Conservation (phyloP, 2,888 invertebrate genomes). For the Notodromas monacha region DNA sequence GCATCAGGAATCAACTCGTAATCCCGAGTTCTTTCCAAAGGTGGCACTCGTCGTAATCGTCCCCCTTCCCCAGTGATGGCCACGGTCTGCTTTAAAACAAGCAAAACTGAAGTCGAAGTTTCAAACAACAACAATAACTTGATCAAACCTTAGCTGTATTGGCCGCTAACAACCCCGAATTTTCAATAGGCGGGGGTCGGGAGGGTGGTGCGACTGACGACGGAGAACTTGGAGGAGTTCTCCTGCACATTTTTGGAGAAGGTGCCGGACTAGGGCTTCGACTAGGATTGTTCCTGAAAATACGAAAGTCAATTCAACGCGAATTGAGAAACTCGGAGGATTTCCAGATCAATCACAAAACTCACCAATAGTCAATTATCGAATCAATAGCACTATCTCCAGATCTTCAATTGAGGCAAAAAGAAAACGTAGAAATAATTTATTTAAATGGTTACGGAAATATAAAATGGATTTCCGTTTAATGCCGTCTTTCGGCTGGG, state of each 20-base stretch:
- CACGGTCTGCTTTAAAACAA: too few species aligned
- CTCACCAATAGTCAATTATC: too few species aligned
- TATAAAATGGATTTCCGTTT: too few species aligned
- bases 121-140: not conserved
- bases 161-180: constrained; percentile 14
- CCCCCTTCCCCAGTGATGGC: constrained; percentile 64
- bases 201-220: constrained; percentile 12
- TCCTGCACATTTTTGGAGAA: constrained; percentile 5
- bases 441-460: too few species aligned
- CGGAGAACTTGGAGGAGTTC: constrained; percentile 9
- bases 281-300: too few species aligned
- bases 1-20: constrained; percentile 57
- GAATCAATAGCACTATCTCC: too few species aligned
- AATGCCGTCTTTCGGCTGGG: too few species aligned
- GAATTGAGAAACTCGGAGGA: not conserved
- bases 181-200: constrained; percentile 18
- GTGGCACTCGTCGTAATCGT: constrained; percentile 32
- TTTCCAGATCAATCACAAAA: not conserved
- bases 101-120: constrained; percentile 19
- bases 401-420: too few species aligned
- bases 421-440: too few species aligned
- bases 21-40: constrained; percentile 41
- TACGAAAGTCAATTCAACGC: too few species aligned
- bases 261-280: too few species aligned
- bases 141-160: constrained; percentile 14